phyloP scores from a whole-genome alignment of 2,113 vertebrate species.

The Chinchilla lanigera region DNA sequence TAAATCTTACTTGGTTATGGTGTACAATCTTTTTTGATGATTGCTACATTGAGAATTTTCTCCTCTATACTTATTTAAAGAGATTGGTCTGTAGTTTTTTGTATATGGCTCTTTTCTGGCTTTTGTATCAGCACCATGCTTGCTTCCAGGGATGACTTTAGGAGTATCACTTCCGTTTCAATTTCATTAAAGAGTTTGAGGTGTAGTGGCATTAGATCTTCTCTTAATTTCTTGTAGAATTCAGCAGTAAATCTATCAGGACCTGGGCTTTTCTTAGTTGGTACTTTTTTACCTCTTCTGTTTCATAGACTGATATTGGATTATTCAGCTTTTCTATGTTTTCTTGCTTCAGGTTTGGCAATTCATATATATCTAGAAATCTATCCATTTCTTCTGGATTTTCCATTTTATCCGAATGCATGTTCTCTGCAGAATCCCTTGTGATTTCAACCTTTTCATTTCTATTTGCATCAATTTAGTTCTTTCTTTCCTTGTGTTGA shows the following conservation, averaged over 20 bases:
- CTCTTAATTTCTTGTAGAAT: not conserved
- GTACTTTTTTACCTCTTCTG: no score
- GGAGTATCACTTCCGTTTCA: not conserved
- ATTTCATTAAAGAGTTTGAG: not conserved
- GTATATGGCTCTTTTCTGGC: not conserved
- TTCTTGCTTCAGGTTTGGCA: not conserved
- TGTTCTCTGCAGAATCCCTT: not conserved
- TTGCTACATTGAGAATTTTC: not conserved
- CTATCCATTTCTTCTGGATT: not conserved
- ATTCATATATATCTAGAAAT: not conserved
- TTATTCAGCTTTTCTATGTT: no score
- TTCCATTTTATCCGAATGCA: not conserved
- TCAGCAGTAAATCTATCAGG: no score
- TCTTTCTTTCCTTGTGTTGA: not conserved
- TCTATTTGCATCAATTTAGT: not conserved
- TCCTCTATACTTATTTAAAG: not conserved
- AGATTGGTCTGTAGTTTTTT: not conserved
- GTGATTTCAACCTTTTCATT: no score
- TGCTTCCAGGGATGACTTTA: not conserved
- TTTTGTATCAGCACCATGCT: not conserved
- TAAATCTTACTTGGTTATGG: not conserved
- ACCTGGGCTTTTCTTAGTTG: no score
- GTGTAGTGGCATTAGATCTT: not conserved
- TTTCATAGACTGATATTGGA: no score
- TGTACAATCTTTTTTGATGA: not conserved